Percentiles rank a stretch among this genome's conserved stretches.
phyloP scores from a whole-genome alignment of 2,888 invertebrate genomes.

The Molorchus minor region DNA sequence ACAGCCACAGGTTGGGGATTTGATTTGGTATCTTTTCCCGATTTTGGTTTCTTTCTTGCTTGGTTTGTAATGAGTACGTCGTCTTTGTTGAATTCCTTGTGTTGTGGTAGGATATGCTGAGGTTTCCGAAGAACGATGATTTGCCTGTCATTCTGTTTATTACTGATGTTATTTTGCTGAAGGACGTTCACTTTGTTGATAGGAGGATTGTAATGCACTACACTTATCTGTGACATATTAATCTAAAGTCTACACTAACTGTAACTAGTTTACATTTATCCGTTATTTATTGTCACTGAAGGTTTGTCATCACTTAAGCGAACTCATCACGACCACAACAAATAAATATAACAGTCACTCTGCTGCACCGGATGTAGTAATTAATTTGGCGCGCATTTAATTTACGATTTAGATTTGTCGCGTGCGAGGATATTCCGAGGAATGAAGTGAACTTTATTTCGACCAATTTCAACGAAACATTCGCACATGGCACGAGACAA shows the following conservation, averaged over 20 bases:
- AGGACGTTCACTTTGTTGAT: constrained; percentile 71
- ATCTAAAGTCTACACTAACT: constrained; percentile 3
- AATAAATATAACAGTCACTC: constrained; percentile 28
- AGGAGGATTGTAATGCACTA: constrained; percentile 69
- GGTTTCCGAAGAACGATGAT: constrained; percentile 68
- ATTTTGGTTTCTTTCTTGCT: constrained; percentile 50
- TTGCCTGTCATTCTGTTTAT: constrained; percentile 64
- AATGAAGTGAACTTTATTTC: constrained; percentile 52
- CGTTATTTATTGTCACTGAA: not conserved
- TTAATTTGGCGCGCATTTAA: constrained; percentile 50
- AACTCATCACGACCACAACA: constrained; percentile 30
- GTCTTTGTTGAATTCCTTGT: constrained; percentile 48
- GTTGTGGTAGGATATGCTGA: constrained; percentile 61
- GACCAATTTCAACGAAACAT: constrained; percentile 56
- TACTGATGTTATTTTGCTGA: constrained; percentile 71
- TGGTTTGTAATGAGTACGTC: constrained; percentile 57
- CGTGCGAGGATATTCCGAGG: constrained; percentile 55
- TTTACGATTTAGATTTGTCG: constrained; percentile 49
- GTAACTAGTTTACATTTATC: not conserved
- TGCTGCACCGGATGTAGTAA: constrained; percentile 49
- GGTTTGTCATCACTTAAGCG: constrained; percentile 38
- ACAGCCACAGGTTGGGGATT: constrained; percentile 81
- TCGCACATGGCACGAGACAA: constrained; percentile 63
- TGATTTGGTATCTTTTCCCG: constrained; percentile 46
- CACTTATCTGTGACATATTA: constrained; percentile 63